Evolutionary conservation across 2,113 vertebrate species (phyloP).

Genomic region (Oreochromis spilurus): DNA sequence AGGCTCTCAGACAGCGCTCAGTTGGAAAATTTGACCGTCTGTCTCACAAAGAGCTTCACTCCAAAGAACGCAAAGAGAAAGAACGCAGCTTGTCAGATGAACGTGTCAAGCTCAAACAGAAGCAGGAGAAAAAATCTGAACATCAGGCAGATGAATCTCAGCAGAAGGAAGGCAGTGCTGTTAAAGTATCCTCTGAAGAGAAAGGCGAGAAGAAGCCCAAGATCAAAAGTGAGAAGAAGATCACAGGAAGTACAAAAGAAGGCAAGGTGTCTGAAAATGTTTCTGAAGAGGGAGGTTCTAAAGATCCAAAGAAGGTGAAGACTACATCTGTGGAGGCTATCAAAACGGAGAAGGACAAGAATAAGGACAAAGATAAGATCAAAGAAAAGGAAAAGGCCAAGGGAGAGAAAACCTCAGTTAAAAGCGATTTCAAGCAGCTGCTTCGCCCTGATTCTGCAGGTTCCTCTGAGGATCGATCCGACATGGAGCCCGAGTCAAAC

Average conservation of each 20-base stretch:
- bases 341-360: conserved; percentile 68
- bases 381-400: conserved; percentile 77
- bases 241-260: conserved; percentile 72
- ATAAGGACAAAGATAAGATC: conserved; percentile 72
- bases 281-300: conserved; percentile 70
- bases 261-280: conserved; percentile 70
- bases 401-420: conserved; percentile 63
- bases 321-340: conserved; percentile 62
- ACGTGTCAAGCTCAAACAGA: conserved; percentile 79
- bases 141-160: conserved; percentile 65
- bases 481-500: conserved; percentile 77
- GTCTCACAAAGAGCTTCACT: conserved; percentile 75
- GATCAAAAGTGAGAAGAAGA: conserved; percentile 82
- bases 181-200: conserved; percentile 77
- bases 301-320: conserved; percentile 81
- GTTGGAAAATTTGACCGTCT: conserved; percentile 79
- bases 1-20: conserved; percentile 78
- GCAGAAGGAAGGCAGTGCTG: conserved; percentile 71
- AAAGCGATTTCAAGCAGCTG: conserved; percentile 77
- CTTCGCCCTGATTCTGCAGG: conserved; percentile 75
- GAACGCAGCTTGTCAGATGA: conserved; percentile 80
- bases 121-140: conserved; percentile 75
- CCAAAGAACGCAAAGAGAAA: conserved; percentile 83
- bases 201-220: conserved; percentile 85
- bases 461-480: conserved; percentile 83